Evolutionary conservation across 2,888 invertebrate genomes (phyloP).

Genomic region (Amitus sp.): DNA sequence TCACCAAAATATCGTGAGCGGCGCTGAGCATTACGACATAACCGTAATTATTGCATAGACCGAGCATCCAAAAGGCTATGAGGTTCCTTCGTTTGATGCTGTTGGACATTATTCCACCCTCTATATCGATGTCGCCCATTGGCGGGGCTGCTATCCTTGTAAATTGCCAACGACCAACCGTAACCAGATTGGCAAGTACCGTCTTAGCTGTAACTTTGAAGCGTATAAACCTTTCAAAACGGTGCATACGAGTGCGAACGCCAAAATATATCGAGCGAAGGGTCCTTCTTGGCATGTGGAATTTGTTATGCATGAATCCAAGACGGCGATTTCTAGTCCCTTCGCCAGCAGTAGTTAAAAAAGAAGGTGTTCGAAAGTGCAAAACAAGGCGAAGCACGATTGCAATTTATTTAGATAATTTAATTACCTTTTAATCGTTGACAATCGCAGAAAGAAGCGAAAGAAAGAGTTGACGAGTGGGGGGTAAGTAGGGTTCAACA

Average conservation of each 20-base stretch:
- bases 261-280: constrained; percentile 45
- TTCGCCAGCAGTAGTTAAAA: constrained; percentile 44
- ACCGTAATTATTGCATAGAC: constrained; percentile 86
- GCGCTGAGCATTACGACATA: constrained; percentile 89
- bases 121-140: constrained; percentile 57
- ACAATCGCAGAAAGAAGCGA: constrained; percentile 31
- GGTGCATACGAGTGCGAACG: constrained; percentile 35
- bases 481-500: constrained; percentile 66
- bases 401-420: constrained; percentile 58
- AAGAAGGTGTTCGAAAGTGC: constrained; percentile 58
- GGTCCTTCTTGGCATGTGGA: constrained; percentile 66
- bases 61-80: constrained; percentile 78
- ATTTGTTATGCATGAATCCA: constrained; percentile 66
- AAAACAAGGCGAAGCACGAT: constrained; percentile 42
- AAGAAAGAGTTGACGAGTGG: constrained; percentile 53
- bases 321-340: constrained; percentile 61
- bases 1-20: constrained; percentile 76
- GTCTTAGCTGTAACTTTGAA: constrained; percentile 34
- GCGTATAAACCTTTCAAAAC: constrained; percentile 24
- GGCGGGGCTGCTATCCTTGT: constrained; percentile 59
- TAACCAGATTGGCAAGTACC: constrained; percentile 34
- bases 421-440: constrained; percentile 52
- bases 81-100: constrained; percentile 68
- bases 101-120: constrained; percentile 21
- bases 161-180: constrained; percentile 53